phyloP scores from a whole-genome alignment of 2,797 vertebrate species.

The Lithobates sylvaticus region DNA sequence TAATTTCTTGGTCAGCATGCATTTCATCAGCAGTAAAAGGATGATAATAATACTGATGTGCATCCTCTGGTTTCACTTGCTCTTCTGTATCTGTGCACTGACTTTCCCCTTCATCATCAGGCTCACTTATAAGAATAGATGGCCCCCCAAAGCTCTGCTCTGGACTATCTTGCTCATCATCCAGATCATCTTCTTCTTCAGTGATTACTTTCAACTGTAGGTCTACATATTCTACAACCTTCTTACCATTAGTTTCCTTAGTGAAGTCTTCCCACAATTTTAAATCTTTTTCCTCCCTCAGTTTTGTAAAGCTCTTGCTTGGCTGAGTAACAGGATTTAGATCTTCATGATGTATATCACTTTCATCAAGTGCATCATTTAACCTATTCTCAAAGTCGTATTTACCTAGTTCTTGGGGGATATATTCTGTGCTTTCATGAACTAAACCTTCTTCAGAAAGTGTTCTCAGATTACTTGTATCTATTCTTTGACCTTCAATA shows the following conservation, averaged over 20 bases:
- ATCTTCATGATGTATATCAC: conserved; percentile 1
- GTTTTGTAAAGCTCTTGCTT: conserved; percentile 55
- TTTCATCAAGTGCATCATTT: conserved; percentile 22
- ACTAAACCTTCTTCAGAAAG: conserved; percentile 64
- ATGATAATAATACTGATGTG: conserved; percentile 60
- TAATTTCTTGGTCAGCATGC: conserved; percentile 65
- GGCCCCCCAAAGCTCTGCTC: conserved; percentile 63
- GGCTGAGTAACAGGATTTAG: conserved; percentile 51
- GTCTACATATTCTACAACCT: conserved; percentile 59
- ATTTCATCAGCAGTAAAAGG: conserved; percentile 66
- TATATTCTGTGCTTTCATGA: conserved; percentile 60
- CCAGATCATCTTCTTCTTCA: conserved; percentile 33
- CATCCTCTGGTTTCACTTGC: conserved; percentile 56
- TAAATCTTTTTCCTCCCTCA: not conserved
- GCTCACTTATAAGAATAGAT: conserved; percentile 68
- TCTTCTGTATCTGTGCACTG: conserved; percentile 69
- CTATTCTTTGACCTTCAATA: not conserved
- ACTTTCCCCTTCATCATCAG: conserved; percentile 65
- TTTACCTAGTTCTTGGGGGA: conserved; percentile 45
- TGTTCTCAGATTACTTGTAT: conserved; percentile 45
- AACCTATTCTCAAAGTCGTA: conserved; percentile 39
- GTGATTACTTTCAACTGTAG: conserved; percentile 55
- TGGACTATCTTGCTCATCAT: conserved; percentile 1
- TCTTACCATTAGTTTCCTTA: conserved; percentile 33
- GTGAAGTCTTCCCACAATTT: conserved; percentile 32